A percentile compares a stretch with the other conserved stretches of the same genome.
Evolutionary conservation across 1,140 invertebrate genomes (phyloP).

Genomic region (Aphelinus atriplicis): DNA sequence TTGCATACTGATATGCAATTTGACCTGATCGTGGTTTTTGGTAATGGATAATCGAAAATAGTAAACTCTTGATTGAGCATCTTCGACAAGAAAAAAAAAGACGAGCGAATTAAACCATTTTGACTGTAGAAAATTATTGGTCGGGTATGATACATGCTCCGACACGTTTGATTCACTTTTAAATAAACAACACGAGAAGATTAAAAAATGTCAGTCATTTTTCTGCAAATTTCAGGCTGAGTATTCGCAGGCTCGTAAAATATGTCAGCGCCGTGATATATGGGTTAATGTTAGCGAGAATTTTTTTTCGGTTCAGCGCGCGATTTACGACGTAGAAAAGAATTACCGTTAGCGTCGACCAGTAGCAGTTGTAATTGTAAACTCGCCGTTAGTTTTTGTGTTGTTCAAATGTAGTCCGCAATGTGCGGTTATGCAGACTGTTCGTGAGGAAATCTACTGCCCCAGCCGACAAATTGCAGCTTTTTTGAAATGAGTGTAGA

Average conservation of each 20-base stretch:
- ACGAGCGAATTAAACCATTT: no score
- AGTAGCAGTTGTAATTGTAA: conserved; percentile 29
- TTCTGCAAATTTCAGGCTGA: not conserved
- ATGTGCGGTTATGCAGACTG: conserved; percentile 20
- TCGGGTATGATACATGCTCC: no score
- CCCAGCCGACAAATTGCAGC: conserved; percentile 14
- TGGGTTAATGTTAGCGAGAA: conserved; percentile 21
- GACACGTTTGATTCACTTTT: no score
- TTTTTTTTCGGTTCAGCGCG: not conserved
- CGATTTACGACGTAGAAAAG: conserved; percentile 26
- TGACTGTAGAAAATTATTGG: no score
- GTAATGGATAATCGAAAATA: no score
- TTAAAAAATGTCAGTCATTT: no score
- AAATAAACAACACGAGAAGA: no score
- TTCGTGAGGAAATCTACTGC: not conserved
- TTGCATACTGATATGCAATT: no score
- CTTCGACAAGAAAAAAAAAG: no score
- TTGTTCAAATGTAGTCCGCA: conserved; percentile 19
- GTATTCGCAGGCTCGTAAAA: not conserved
- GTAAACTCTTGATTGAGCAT: no score
- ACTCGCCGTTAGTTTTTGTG: conserved; percentile 12
- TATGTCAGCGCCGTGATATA: conserved; percentile 1
- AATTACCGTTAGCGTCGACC: conserved; percentile 7
- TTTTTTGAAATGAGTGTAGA: conserved; percentile 15
- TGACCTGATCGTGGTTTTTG: no score